These are phyloP conservation scores for Philopotamus ludificatus DNA, from an alignment of 1,140 invertebrate species.

Conservation along the genomic window DNA sequence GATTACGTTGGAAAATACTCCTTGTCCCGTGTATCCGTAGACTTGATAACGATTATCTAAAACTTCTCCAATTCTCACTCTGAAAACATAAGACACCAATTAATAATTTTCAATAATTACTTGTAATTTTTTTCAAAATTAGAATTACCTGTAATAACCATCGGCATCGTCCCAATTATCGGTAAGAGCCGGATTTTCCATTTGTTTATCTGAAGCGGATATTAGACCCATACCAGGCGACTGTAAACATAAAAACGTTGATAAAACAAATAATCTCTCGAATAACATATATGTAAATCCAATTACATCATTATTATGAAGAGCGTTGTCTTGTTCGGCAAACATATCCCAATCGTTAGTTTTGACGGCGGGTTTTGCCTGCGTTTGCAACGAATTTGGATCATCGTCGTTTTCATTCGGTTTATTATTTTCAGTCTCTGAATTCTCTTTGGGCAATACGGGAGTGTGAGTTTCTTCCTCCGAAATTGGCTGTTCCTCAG, in stretches of 20 bases:
- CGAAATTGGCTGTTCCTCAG: no score
- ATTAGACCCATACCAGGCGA: conserved; percentile 68
- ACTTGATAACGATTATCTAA: conserved; percentile 92
- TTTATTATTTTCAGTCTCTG: not conserved
- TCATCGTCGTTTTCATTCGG: not conserved
- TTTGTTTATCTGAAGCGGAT: conserved; percentile 57
- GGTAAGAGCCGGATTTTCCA: conserved; percentile 86
- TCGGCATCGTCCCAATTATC: conserved; percentile 99
- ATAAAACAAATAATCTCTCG: conserved; percentile 24
- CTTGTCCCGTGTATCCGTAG: conserved; percentile 97
- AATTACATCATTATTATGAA: conserved; percentile 76
- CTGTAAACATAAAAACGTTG: conserved; percentile 49
- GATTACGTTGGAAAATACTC: conserved; percentile 98
- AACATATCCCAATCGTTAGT: conserved; percentile 82
- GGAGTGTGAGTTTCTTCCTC: conserved; percentile 21
- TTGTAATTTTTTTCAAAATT: conserved; percentile 54
- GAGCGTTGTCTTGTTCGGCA: conserved; percentile 84
- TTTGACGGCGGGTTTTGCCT: no score
- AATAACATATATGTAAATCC: conserved; percentile 8
- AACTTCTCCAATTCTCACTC: conserved; percentile 93
- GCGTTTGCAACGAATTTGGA: no score
- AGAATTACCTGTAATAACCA: conserved; percentile 65
- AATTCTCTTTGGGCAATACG: conserved; percentile 4
- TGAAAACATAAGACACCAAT: conserved; percentile 59
- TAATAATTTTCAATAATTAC: not conserved